Evolutionary conservation across 2,888 invertebrate species (phyloP).

Genomic region (Euplagia quadripunctaria): DNA sequence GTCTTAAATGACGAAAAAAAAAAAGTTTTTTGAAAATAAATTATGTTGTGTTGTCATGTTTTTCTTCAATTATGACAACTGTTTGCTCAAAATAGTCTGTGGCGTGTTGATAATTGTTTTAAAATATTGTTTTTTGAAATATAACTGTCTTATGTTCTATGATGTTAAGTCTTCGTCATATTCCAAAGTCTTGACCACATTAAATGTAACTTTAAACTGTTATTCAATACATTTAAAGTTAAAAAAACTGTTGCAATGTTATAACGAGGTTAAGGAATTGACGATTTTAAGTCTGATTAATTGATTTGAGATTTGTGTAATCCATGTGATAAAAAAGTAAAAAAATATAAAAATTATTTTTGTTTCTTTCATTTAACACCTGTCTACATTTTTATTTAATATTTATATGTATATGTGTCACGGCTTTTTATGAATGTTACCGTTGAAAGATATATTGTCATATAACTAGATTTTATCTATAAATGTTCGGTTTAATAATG

Average conservation of each 20-base stretch:
- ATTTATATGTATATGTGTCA: slow-evolving; percentile 70
- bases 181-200: slow-evolving; percentile 26
- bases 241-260: slow-evolving; percentile 9
- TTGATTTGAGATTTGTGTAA: slow-evolving; percentile 79
- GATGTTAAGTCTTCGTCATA: slow-evolving; percentile 44
- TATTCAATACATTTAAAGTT: slow-evolving; percentile 16
- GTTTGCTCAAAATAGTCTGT: slow-evolving; percentile 76
- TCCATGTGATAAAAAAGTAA: slow-evolving; percentile 81
- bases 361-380: slow-evolving; percentile 73
- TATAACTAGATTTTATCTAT: slow-evolving; percentile 63
- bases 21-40: slow-evolving; percentile 60
- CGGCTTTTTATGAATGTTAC: slow-evolving; percentile 73
- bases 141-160: slow-evolving; percentile 58
- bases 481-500: slow-evolving; percentile 63
- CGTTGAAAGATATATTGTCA: slow-evolving; percentile 65
- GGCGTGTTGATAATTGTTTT: slow-evolving; percentile 55
- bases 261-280: slow-evolving; percentile 35
- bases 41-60: slow-evolving; percentile 48
- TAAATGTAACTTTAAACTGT: slow-evolving; percentile 18
- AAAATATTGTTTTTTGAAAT: slow-evolving; percentile 48
- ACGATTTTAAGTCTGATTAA: slow-evolving; percentile 71
- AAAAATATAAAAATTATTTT: slow-evolving; percentile 72
- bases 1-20: slow-evolving; percentile 76
- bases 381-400: slow-evolving; percentile 65
- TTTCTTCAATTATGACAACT: slow-evolving; percentile 76